Evolutionary conservation across 2,888 invertebrate genomes (phyloP), one percentile per base, ranked within the genome.

Genomic region (Brenthis hecate): DNA sequence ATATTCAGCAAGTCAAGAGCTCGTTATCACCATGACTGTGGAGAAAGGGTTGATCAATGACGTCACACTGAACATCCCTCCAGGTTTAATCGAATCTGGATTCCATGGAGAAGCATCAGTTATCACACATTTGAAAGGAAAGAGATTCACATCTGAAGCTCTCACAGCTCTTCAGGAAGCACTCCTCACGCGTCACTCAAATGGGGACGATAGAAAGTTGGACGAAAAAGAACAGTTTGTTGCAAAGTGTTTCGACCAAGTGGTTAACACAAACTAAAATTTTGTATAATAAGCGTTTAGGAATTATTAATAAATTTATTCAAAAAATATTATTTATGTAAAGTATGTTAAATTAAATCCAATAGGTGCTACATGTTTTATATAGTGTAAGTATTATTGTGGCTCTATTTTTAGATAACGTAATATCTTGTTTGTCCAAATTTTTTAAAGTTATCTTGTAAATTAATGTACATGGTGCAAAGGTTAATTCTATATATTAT

Each of bases 21-120:
- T 96, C 14, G 92, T 93, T 69, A 94, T 96, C 71, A 94, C 93
- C 60, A 93, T 96, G 86, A 92, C 94, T 5, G 95, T 96, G 2
- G 93, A 94, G 73, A 92, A 94, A 47, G 96, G 96, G 13, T 92
- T 94, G 61, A 94, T 96, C 58, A 88, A 92, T 71, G 95, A 96
- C 80, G 94, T 96, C 56, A 94, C 93, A 5, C 89, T 96, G 65
- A 94, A 90, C 75, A 90, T 96, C 72, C 95, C 96, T 4, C 93
- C 94, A 0, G 94, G 95, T 5, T 83, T 95, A 53, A 88, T 94
- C 6, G 91, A 94, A 48, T 93, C 92, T 3, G 94, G 94, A 13
- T 94, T 94, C 79, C 93, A 93, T 73, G 94, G 94, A 6, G 94
- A 95, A 77, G 95, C 95, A 0, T 94, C 94, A 47, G 94, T 95